These are phyloP conservation scores for Invenusta paracnida DNA, from an alignment of 2,888 invertebrate species.

Conservation along the genomic window DNA sequence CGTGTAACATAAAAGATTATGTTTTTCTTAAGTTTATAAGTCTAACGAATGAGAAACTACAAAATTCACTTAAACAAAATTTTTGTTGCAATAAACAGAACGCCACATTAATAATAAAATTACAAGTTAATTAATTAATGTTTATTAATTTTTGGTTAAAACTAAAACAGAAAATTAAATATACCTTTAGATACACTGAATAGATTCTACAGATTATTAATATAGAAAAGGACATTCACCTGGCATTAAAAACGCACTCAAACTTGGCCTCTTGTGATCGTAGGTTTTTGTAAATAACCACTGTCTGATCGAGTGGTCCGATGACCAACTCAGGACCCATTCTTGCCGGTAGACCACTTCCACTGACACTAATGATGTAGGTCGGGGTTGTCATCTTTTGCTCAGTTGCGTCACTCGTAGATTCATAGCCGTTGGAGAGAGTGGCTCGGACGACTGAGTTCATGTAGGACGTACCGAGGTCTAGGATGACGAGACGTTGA, in stretches of 20 bases:
- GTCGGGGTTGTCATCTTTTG: neutral
- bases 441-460: neutral
- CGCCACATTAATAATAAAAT: no score
- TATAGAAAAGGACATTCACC: no score
- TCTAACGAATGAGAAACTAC: no score
- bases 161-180: no score
- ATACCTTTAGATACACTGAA: no score
- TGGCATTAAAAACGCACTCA: neutral
- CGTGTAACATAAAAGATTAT: no score
- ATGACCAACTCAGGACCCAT: constrained; percentile 2
- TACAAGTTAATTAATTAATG: no score
- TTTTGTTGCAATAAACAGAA: no score
- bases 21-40: no score
- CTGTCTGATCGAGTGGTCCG: neutral
- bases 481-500: neutral
- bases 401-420: neutral
- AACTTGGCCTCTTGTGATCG: neutral
- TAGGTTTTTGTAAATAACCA: neutral
- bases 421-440: neutral
- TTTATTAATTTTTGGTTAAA: no score
- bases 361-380: neutral
- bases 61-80: no score
- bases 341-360: neutral
- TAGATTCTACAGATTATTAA: no score
- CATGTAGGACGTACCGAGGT: neutral